A percentile compares a stretch with the other conserved stretches of the same genome.
These are phyloP conservation scores for Amphiprion clarkii DNA, from an alignment of 2,797 vertebrate species.

Conservation along the genomic window DNA sequence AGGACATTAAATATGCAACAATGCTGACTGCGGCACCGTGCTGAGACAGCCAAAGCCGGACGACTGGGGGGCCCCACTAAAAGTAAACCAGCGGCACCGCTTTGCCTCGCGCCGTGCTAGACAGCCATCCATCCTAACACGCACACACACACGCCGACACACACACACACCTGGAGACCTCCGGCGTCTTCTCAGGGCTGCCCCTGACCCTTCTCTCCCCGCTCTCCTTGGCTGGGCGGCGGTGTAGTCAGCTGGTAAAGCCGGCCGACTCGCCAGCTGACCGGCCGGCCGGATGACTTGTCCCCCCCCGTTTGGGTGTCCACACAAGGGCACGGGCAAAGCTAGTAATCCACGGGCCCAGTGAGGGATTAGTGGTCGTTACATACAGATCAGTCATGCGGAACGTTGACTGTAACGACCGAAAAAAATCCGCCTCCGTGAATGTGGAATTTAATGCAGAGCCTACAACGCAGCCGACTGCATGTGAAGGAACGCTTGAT, in stretches of 20 bases:
- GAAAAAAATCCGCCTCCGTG: slow-evolving; percentile 28
- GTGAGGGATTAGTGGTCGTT: slow-evolving; percentile 64
- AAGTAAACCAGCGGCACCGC: slow-evolving; percentile 55
- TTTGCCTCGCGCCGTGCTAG: slow-evolving; percentile 9
- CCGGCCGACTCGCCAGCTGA: slow-evolving; percentile 15
- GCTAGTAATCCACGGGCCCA: slow-evolving; percentile 54
- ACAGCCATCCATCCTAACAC: slow-evolving; percentile 26
- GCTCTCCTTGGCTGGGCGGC: slow-evolving; percentile 12
- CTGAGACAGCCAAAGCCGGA: slow-evolving; percentile 89
- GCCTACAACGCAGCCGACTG: slow-evolving; percentile 17
- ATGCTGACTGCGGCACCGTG: slow-evolving; percentile 96
- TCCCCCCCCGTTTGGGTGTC: slow-evolving; percentile 35
- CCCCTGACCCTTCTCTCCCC: slow-evolving; percentile 7
- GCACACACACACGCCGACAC: background rate
- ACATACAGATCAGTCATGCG: slow-evolving; percentile 60
- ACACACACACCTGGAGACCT: slow-evolving; percentile 3
- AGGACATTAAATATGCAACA: slow-evolving; percentile 99
- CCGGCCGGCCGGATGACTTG: slow-evolving; percentile 11
- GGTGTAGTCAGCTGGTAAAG: slow-evolving; percentile 26
- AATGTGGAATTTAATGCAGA: slow-evolving; percentile 46
- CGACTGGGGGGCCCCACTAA: slow-evolving; percentile 51
- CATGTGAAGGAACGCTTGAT: slow-evolving; percentile 19
- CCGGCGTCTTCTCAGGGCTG: slow-evolving; percentile 20
- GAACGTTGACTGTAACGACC: slow-evolving; percentile 48
- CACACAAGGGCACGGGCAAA: slow-evolving; percentile 52